Evolutionary conservation across 2,113 vertebrate genomes (phyloP).

Genomic region (Crotalus viridis): DNA sequence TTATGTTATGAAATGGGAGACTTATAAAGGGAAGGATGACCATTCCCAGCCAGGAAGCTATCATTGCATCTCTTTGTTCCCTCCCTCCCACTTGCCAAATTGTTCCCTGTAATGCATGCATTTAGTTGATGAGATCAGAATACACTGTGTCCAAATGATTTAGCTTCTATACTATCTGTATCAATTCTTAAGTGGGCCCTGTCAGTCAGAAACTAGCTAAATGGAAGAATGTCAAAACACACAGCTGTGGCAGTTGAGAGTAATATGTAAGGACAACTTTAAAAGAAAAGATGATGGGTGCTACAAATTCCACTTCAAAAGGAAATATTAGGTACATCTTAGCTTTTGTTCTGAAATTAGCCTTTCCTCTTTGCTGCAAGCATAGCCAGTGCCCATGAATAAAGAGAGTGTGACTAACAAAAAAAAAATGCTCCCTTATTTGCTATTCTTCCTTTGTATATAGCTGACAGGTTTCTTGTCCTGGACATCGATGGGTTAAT

Average conservation of each 20-base stretch:
- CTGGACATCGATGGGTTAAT: background rate
- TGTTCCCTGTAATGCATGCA: constrained; percentile 8
- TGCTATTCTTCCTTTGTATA: background rate
- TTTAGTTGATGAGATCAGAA: constrained; percentile 52
- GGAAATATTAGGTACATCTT: constrained; percentile 19
- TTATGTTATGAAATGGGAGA: constrained; percentile 16
- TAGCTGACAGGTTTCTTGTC: background rate
- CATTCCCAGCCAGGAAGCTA: constrained; percentile 26
- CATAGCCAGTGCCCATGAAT: background rate
- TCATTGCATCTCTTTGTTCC: constrained; percentile 32
- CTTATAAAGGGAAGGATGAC: background rate
- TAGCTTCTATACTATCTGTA: constrained; percentile 55
- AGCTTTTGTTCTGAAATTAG: constrained; percentile 16
- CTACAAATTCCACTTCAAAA: constrained; percentile 16
- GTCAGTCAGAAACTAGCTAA: constrained; percentile 49
- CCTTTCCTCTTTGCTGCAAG: constrained; percentile 24
- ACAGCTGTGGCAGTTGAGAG: constrained; percentile 18
- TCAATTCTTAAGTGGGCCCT: constrained; percentile 37
- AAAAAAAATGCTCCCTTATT: background rate
- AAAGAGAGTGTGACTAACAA: background rate
- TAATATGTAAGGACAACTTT: background rate
- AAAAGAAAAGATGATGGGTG: background rate
- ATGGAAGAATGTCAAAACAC: constrained; percentile 51
- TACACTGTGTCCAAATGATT: constrained; percentile 44
- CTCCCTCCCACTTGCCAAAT: constrained; percentile 36